Conservation (phyloP, 2,113 vertebrate genomes). For the Pipra filicauda region DNA sequence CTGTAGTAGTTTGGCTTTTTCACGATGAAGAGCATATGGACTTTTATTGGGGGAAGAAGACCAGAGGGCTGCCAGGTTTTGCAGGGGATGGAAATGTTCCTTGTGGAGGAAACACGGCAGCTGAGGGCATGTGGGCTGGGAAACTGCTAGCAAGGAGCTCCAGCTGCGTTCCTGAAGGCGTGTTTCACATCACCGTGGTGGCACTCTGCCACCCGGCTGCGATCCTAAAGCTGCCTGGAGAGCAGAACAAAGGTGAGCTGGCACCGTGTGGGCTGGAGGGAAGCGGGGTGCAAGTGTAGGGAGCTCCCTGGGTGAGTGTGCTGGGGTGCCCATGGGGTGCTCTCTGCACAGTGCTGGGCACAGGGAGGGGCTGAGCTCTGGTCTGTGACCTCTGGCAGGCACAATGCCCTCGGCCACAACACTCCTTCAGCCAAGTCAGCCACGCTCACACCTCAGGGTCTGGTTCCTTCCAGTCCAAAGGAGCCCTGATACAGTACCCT, state of each 20-base stretch:
- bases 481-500: neutral
- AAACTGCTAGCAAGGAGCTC: neutral
- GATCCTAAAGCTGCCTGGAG: neutral
- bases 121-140: neutral
- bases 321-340: fast-evolving
- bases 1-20: neutral
- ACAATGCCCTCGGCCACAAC: neutral
- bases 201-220: neutral
- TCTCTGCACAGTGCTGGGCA: neutral
- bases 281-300: fast-evolving
- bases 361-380: neutral
- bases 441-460: fast-evolving
- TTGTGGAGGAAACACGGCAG: neutral
- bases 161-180: neutral
- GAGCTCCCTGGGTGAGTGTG: fast-evolving
- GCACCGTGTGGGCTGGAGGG: fast-evolving
- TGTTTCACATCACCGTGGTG: neutral
- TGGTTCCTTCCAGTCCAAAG: neutral
- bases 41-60: neutral
- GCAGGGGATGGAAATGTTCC: neutral
- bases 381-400: neutral
- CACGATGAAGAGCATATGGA: neutral
- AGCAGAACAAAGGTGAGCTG: neutral
- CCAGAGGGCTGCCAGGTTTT: neutral
- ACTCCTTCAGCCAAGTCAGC: neutral